Conservation (phyloP, 2,797 vertebrate genomes). For the Phoeniculus purpureus region DNA sequence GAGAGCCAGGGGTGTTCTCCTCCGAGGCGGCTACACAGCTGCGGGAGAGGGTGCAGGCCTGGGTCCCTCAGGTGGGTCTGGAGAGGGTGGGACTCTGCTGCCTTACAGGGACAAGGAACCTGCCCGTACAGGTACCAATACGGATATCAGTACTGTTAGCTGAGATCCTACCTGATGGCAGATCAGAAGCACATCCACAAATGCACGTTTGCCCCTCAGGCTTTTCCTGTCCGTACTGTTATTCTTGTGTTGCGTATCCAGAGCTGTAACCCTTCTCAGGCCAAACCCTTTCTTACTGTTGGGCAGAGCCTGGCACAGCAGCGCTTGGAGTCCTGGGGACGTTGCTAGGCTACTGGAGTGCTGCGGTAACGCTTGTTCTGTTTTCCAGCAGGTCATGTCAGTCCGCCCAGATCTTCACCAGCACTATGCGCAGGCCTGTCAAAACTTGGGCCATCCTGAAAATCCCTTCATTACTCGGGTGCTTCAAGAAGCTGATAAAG, state of each 20-base stretch:
- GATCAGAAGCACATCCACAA: not conserved
- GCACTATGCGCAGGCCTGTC: slow-evolving; percentile 77
- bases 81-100: rapidly evolving
- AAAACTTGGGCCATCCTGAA: slow-evolving; percentile 41
- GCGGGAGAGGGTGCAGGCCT: rapidly evolving
- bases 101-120: not conserved
- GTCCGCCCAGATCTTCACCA: slow-evolving; percentile 25
- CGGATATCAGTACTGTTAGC: not conserved
- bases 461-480: slow-evolving; percentile 75
- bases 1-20: rapidly evolving
- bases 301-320: not conserved
- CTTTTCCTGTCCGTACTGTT: not conserved
- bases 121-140: not conserved
- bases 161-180: rapidly evolving
- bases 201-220: rapidly evolving
- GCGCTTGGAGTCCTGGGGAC: not conserved
- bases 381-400: slow-evolving; percentile 50
- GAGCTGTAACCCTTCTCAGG: not conserved
- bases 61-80: not conserved
- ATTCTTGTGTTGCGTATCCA: not conserved
- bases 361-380: not conserved
- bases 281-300: not conserved
- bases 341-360: not conserved
- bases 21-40: rapidly evolving
- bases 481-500: slow-evolving; percentile 65